Conservation (phyloP, 1,140 invertebrate genomes). For the Heliothis subflexa region DNA sequence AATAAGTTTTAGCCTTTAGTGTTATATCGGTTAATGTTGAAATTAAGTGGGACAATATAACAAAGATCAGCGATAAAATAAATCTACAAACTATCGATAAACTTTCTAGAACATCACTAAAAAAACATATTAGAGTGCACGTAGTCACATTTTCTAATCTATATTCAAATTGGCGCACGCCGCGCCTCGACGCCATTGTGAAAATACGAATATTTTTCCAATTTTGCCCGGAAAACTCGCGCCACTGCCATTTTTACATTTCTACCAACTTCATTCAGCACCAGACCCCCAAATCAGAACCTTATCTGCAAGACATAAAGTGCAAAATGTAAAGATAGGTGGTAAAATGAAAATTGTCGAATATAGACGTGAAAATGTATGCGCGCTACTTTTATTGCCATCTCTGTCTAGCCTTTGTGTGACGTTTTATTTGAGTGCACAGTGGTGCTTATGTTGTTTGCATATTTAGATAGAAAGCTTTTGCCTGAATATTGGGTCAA, state of each 20-base stretch:
- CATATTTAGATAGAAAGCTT: slow-evolving; percentile 26
- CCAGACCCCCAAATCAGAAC: not conserved
- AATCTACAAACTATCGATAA: slow-evolving; percentile 52
- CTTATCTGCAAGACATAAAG: not conserved
- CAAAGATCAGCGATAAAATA: not conserved
- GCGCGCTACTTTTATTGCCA: slow-evolving; percentile 40
- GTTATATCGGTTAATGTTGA: too few species aligned
- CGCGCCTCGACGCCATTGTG: slow-evolving; percentile 68
- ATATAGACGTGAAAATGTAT: slow-evolving; percentile 48
- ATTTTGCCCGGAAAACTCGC: slow-evolving; percentile 75
- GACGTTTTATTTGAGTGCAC: slow-evolving; percentile 47
- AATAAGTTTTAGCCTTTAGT: too few species aligned
- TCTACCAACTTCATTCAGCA: not conserved
- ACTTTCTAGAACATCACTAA: slow-evolving; percentile 53
- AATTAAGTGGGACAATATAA: not conserved
- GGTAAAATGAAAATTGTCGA: slow-evolving; percentile 34
- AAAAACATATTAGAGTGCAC: slow-evolving; percentile 77
- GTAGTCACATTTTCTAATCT: slow-evolving; percentile 82
- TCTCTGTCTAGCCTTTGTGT: slow-evolving; percentile 49
- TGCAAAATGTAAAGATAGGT: not conserved
- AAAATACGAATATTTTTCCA: slow-evolving; percentile 80
- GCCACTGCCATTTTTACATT: slow-evolving; percentile 51
- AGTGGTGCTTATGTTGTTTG: slow-evolving; percentile 25
- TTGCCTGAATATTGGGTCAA: slow-evolving; percentile 20
- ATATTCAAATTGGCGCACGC: slow-evolving; percentile 80